A percentile compares a stretch with the other conserved stretches of the same genome.
Evolutionary conservation across 2,888 invertebrate species (phyloP).

Genomic region (Saturnia japonica): DNA sequence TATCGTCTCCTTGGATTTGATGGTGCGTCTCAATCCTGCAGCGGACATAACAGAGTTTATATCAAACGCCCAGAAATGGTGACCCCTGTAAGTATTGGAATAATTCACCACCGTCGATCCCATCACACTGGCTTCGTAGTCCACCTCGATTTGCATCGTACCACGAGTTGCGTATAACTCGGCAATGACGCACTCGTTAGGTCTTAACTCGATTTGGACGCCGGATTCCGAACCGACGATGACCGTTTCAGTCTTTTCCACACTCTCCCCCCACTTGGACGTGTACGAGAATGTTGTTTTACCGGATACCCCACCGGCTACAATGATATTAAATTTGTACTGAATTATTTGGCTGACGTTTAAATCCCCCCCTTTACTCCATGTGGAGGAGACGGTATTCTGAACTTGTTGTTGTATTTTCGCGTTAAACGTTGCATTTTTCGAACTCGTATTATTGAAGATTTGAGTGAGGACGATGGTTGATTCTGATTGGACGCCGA

Average conservation of each 20-base stretch:
- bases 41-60: conserved; percentile 24
- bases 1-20: conserved; percentile 28
- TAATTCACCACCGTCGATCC: conserved; percentile 35
- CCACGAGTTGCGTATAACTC: conserved; percentile 23
- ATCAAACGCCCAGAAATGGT: conserved; percentile 37
- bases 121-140: conserved; percentile 31
- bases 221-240: conserved; percentile 22
- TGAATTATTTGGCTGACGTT: conserved; percentile 19
- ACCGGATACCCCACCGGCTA: not conserved
- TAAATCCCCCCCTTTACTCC: conserved; percentile 34
- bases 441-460: conserved; percentile 35
- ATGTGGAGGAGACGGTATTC: conserved; percentile 37
- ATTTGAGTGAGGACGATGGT: conserved; percentile 30
- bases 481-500: conserved; percentile 31
- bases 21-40: conserved; percentile 1
- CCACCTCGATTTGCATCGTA: conserved; percentile 26
- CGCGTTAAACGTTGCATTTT: conserved; percentile 33
- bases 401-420: conserved; percentile 36
- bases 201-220: conserved; percentile 20
- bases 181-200: conserved; percentile 21
- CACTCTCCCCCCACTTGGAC: conserved; percentile 21
- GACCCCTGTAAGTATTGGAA: conserved; percentile 22
- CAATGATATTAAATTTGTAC: not conserved
- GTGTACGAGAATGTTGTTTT: conserved; percentile 15
- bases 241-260: conserved; percentile 3